phyloP scores from a whole-genome alignment of 1,140 invertebrate species.

The Diorhabda elongata region DNA sequence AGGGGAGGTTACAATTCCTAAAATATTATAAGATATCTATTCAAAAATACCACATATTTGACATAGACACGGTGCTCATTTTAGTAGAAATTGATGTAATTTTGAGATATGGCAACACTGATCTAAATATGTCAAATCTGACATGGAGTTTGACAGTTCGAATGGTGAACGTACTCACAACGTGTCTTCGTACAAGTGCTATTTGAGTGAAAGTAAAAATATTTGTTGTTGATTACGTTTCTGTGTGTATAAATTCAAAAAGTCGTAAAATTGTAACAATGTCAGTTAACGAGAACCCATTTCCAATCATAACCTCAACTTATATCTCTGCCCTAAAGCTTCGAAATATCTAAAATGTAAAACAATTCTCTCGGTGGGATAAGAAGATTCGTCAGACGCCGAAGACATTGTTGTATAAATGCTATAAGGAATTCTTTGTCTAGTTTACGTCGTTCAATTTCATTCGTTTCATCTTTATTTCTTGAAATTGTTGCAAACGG shows the following conservation, averaged over 20 bases:
- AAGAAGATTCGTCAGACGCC: neutral
- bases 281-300: neutral
- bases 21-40: no score
- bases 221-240: neutral
- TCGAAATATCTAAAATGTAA: neutral
- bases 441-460: neutral
- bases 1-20: no score
- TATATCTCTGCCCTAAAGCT: slow-evolving; percentile 1
- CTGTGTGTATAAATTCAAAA: neutral
- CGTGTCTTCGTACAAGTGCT: no score
- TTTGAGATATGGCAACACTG: no score
- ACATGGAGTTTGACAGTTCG: no score
- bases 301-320: neutral
- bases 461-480: neutral
- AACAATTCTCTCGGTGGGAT: neutral
- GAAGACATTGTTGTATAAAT: neutral
- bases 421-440: neutral
- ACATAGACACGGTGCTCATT: no score
- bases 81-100: no score
- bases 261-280: neutral
- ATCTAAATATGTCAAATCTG: no score
- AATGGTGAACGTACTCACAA: no score
- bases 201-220: no score
- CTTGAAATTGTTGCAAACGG: neutral
- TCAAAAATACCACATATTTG: no score